Evolutionary conservation across 2,888 invertebrate species (phyloP).

Genomic region (Erebia palarica): DNA sequence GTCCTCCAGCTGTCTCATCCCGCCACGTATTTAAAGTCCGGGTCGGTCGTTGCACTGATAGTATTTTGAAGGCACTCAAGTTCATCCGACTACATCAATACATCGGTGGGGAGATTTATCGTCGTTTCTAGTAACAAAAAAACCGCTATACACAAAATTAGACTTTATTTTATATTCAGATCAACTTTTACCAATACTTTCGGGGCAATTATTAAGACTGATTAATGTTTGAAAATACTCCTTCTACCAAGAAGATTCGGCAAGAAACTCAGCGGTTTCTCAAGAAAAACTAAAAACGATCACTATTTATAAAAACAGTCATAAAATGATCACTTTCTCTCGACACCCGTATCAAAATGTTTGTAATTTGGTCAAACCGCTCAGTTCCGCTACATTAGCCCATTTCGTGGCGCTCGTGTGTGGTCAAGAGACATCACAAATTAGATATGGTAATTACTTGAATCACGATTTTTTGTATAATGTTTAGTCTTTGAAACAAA

Average conservation of each 20-base stretch:
- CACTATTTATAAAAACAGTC: background rate
- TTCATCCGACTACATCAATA: too few relatives aligned
- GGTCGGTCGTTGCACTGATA: too few relatives aligned
- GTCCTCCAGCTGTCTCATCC: too few relatives aligned
- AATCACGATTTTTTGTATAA: slow-evolving; percentile 57
- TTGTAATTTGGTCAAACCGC: slow-evolving; percentile 40
- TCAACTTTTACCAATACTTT: too few relatives aligned
- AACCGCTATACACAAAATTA: too few relatives aligned
- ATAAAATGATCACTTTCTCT: slow-evolving; percentile 13
- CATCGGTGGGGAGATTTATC: too few relatives aligned
- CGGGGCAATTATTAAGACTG: too few relatives aligned
- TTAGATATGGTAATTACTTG: slow-evolving; percentile 57
- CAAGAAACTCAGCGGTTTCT: background rate
- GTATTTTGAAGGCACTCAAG: too few relatives aligned
- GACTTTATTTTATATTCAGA: too few relatives aligned
- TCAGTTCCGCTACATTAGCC: slow-evolving; percentile 46
- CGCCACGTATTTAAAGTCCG: too few relatives aligned
- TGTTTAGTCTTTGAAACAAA: slow-evolving; percentile 2
- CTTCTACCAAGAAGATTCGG: background rate
- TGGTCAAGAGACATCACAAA: slow-evolving; percentile 56
- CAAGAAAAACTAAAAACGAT: background rate
- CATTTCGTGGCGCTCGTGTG: slow-evolving; percentile 42
- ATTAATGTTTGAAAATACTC: too few relatives aligned
- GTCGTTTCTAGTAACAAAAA: too few relatives aligned
- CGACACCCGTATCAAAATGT: slow-evolving; percentile 1